Base-by-base conservation (phyloP, 2,113 vertebrate genomes). In the Neolamprologus caudopunctatus region DNA sequence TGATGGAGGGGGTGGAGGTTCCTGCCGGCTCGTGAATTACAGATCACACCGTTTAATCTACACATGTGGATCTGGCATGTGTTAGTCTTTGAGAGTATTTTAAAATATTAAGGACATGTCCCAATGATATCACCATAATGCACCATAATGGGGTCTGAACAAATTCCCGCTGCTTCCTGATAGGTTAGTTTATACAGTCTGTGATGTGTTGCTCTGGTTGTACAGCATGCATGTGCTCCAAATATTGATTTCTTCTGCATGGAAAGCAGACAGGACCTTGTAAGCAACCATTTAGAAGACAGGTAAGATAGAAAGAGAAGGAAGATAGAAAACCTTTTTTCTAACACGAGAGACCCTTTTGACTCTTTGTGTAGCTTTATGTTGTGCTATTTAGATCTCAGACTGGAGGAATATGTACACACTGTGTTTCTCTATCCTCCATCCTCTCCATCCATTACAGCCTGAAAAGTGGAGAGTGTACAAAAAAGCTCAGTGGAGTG, bases 241-340 rank as follows among this genome's bases (percentile, higher is more conserved):
- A 73, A 81, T 87, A 93, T 92, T 89, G 89, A 93, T 93, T 42
- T 66, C 24, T 45, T 47, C 51, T 51, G 2, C 45, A 13, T 85
- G 9, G 42, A 28, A 50, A 79, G 78, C 58, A 63, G 81, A 85
- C n/a, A n/a, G 26, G 81, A 66, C 89, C 85, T 91, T 89, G 89
- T 85, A 85, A 80, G 40, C 5, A 40, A 3, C 6, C 3, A 37
- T 83, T 84, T 40, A 33, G 35, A 47, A 66, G 42, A 45, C 26
- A 33, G 61, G n/a, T 7, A 31, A 42, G 83, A 42, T 21, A 26
- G 33, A 50, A 35, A 83, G 51, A 79, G 68, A 81, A 37, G 33
- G 24, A 78, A 84, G 82, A 84, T 10, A 35, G 45, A 75, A 61
- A 51, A 71, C n/a, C 5, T 79, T 47, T 50, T 68, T 58, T 58